Evolutionary conservation across 1,140 invertebrate genomes (phyloP), one percentile per base, ranked within the genome.

Genomic region (Drosophila rhopaloa): DNA sequence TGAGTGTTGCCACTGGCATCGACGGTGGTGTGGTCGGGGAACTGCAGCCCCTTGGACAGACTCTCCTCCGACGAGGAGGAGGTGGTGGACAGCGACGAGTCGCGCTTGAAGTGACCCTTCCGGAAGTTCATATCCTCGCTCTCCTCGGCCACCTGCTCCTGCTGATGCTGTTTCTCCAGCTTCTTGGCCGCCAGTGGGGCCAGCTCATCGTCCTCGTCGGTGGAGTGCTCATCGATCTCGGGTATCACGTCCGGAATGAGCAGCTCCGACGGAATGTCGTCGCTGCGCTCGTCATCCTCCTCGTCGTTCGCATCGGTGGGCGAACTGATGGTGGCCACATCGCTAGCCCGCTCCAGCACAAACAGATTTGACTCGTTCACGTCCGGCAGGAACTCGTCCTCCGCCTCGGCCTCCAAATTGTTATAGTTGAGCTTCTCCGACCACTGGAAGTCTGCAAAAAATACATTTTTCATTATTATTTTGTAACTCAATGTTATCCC

Each of bases 41-140:
- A 92, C 35, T 84, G 80, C 43, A 92, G 65, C 4, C 91, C 91
- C 61, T 92, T 91, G 37, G 91, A 92, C 14, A 92, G 72, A 40
- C 88, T 90, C 47, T 92, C 91, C 58, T 92, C 91, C 6, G 90
- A 91, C 6, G 91, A 92, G 1, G 91, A 92, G 24, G 91, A 91
- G 19, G 90, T 91, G 54, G 79, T 90, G 27, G 91, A 92, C 11
- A 91, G 50, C 35, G 91, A 92, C 0, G 91, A 90, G 53, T 92
- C 91, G 24, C 84, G 79, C 59, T 92, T 92, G 37, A 92, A 92
- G 44, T 92, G 91, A 0, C 90, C 74, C 24, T 75, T 88, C 8
- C 91, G 78, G 58, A 92, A 92, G 38, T 91, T 86, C 53, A 92
- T 92, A 19, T 60, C 60, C 9, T 66, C 46, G n/a, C 27, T 43